Evolutionary conservation across 1,140 invertebrate species (phyloP), one percentile per base, ranked within the genome.

Genomic region (Mactra quadrangularis): DNA sequence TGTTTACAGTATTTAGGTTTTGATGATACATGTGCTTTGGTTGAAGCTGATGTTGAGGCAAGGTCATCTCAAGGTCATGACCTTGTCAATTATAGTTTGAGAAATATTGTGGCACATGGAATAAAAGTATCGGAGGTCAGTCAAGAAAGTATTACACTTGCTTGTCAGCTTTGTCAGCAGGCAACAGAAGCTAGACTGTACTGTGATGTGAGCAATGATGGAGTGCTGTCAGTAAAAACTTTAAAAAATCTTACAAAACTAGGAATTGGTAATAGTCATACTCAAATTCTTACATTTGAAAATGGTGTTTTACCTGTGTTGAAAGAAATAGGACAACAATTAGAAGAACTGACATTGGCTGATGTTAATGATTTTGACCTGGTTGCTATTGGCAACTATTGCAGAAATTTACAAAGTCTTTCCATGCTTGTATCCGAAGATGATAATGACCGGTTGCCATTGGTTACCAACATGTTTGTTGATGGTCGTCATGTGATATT

Each of bases 291-390:
- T 22, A 47, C 77, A 22, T 70, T 81, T 59, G 52, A 52, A 6
- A 35, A 41, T 59, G 66, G 64, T 11, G 64, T 81, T n/a, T 29
- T 71, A 19, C 66, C 64, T 31, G 47, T 81, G n/a, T 57, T 81
- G n/a, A 57, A 55, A 47, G 52, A 71, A 17, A 71, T 71, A 29
- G 77, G 77, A 13, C 31, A 71, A 27, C 77, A 81, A 47, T 33
- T 81, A 19, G 6, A 41, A 19, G 66, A 81, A 0, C 25, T 81
- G 17, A 81, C 53, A 33, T 45, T 81, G 13, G 64, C 64, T 29
- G 77, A 70, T 60, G 50, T 81, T 22, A 60, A 70, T 71, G 53
- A 60, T 33, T 50, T 70, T 41, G 64, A 81, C 52, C 35, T 81
- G 3, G 29, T 71, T 13, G 15, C 66, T 3, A 38, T 81, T 27